Base-by-base conservation (phyloP, 2,113 vertebrate species). In the Hippocampus zosterae region DNA sequence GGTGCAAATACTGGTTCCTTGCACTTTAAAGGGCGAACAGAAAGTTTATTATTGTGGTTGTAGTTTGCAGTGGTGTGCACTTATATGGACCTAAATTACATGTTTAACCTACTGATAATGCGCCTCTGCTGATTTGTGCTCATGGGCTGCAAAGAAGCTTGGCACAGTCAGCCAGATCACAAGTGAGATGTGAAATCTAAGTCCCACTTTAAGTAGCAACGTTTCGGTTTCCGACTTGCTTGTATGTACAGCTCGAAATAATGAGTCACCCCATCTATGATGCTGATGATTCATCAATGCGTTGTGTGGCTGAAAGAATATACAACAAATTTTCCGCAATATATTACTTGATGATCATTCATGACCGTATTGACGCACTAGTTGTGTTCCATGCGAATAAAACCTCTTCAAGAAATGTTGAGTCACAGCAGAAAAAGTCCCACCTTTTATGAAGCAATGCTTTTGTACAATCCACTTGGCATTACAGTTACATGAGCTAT, bases 401-500 rank as follows among this genome's bases (percentile, higher is more conserved):
- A 44, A 23, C 11, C 25, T 50, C 18, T 53, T 67, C 40, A 67
- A 52, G 46, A 67, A 37, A 67, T 6, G 13, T 37, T 8, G 21
- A 40, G 48, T 52, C 25, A 67, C 50, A 74, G 66, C 37, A 23
- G 25, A 55, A 52, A 53, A 42, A 63, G 41, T 60, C 29, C 41
- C 2, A 48, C 48, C 37, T 70, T 2, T 65, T 70, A 76, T 59
- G 50, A 73, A 77, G 76, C n/a, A 69, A 69, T 74, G 76, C 19
- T 65, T 78, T 71, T 80, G 70, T 76, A 84, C 77, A 85, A 84
- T 81, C 42, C 61, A 75, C 80, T 82, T 74, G 66, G 66, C 76
- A 76, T 80, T 74, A 83, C 64, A 80, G 72, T 89, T 86, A 46
- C 79, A 87, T 68, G 84, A 83, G 78, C 79, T 6, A 37, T 37